These are phyloP conservation scores for Liasis olivaceus DNA, from an alignment of 2,797 vertebrate genomes.

Conservation along the genomic window DNA sequence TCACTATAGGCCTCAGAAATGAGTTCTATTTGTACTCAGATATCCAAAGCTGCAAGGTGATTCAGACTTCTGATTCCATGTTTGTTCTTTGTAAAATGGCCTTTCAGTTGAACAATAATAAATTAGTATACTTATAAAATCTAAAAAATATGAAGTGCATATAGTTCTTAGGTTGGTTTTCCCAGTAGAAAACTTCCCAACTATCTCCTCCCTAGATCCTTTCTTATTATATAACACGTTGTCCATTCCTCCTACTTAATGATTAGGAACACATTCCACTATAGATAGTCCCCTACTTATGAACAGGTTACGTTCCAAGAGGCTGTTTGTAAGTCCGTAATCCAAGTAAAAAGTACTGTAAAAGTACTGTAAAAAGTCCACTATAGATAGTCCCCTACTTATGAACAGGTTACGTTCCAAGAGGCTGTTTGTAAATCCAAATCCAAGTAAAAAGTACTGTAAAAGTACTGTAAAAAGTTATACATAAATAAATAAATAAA, in stretches of 20 bases:
- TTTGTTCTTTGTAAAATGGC: not conserved
- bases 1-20: not conserved
- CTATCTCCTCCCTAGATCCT: not conserved
- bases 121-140: not conserved
- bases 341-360: no score
- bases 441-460: no score
- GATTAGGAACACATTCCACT: not conserved
- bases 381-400: not conserved
- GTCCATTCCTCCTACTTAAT: not conserved
- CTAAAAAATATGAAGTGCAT: not conserved
- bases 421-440: no score
- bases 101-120: not conserved
- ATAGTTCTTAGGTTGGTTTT: not conserved
- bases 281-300: no score
- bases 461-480: no score
- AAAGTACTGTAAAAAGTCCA: no score
- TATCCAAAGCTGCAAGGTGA: no score
- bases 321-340: no score
- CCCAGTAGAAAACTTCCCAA: not conserved
- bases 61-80: not conserved
- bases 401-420: no score
- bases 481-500: no score
- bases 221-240: not conserved
- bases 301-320: no score
- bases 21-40: not conserved